These are phyloP conservation scores for Bufo gargarizans DNA, from an alignment of 2,113 vertebrate species.

Conservation along the genomic window DNA sequence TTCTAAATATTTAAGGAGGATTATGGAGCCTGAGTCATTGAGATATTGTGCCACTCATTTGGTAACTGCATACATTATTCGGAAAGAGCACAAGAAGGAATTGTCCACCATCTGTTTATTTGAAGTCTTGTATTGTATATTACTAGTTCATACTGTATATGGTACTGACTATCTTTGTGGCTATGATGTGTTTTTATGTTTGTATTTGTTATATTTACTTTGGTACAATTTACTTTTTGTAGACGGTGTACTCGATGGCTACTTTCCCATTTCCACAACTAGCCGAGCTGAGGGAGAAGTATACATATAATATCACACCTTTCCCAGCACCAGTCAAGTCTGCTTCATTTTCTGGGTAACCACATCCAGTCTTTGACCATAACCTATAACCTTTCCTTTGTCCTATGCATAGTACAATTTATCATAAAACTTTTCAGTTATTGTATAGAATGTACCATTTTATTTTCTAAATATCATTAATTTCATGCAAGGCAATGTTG, in stretches of 20 bases:
- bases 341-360: slow-evolving; percentile 82
- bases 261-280: slow-evolving; percentile 95
- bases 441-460: no score
- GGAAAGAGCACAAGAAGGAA: neutral
- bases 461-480: no score
- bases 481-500: no score
- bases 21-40: neutral
- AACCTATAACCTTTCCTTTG: no score
- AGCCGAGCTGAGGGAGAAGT: slow-evolving; percentile 95
- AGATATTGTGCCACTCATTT: neutral
- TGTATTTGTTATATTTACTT: neutral
- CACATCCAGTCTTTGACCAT: neutral
- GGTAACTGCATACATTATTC: neutral
- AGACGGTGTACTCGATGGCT: slow-evolving; percentile 97
- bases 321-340: slow-evolving; percentile 89
- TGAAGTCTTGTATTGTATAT: neutral
- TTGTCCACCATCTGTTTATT: neutral
- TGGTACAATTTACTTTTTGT: neutral
- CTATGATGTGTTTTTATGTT: neutral
- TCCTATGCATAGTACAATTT: no score
- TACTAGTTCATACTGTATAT: neutral
- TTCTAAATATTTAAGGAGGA: neutral
- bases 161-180: neutral
- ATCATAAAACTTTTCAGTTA: no score
- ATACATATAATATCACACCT: slow-evolving; percentile 98